Evolutionary conservation across 2,113 vertebrate species (phyloP).

Genomic region (Boulengeromyrus knoepffleri): DNA sequence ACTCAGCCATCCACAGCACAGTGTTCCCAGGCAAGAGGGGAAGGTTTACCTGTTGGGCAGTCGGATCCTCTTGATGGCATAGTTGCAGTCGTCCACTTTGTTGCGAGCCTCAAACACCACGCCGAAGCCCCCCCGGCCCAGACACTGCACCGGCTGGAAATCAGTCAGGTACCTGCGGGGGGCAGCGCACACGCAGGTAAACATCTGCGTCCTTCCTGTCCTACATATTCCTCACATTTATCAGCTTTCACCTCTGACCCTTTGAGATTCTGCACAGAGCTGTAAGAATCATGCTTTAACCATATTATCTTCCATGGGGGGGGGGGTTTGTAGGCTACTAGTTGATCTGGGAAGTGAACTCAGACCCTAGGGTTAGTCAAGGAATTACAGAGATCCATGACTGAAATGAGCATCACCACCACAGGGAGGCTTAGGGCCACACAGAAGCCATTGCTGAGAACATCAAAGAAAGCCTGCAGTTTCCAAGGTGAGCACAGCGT

Average conservation of each 20-base stretch:
- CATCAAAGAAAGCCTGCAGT: neutral
- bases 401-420: neutral
- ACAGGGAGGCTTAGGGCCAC: neutral
- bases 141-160: slow-evolving; percentile 93
- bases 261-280: neutral
- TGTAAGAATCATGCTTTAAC: neutral
- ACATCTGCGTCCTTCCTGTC: neutral
- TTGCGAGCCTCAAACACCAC: slow-evolving; percentile 96
- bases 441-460: neutral
- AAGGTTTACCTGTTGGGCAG: slow-evolving; percentile 83
- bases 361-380: neutral
- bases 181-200: slow-evolving; percentile 12
- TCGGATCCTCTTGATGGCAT: slow-evolving; percentile 96
- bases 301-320: neutral
- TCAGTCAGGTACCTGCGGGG: slow-evolving; percentile 84
- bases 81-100: slow-evolving; percentile 98
- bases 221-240: neutral
- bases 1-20: neutral
- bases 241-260: neutral
- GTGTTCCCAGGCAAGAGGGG: neutral
- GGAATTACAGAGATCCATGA: neutral
- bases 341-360: neutral
- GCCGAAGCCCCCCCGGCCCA: slow-evolving; percentile 92
- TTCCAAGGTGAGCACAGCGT: neutral
- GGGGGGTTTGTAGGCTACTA: neutral